phyloP scores from a whole-genome alignment of 2,888 invertebrate species.

The Cantharis rustica region DNA sequence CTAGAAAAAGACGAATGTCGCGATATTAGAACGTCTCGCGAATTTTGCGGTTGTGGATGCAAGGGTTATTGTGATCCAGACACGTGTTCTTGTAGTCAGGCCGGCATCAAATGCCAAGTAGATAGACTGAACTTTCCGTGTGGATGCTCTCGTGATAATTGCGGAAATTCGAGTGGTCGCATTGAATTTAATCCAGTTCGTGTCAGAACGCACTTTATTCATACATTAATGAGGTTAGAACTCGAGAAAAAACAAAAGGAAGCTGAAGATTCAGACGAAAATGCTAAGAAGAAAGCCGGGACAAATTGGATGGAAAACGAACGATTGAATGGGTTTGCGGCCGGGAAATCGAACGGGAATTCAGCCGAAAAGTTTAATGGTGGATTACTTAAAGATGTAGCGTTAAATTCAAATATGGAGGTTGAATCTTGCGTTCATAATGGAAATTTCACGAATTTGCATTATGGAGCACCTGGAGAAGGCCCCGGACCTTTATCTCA shows the following conservation, averaged over 20 bases:
- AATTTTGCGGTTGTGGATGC: constrained; percentile 92
- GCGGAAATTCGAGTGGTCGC: constrained; percentile 88
- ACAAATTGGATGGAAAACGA: constrained; percentile 59
- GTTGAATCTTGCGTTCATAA: constrained; percentile 69
- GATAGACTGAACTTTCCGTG: constrained; percentile 96
- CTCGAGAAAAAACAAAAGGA: constrained; percentile 79
- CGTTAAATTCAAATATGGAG: constrained; percentile 62
- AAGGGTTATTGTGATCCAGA: constrained; percentile 95
- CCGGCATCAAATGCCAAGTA: constrained; percentile 97
- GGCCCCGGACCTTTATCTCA: constrained; percentile 47
- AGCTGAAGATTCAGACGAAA: constrained; percentile 55
- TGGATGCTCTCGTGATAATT: constrained; percentile 93
- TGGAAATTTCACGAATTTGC: constrained; percentile 70
- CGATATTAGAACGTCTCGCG: constrained; percentile 87
- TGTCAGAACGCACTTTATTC: constrained; percentile 95
- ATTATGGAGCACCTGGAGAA: constrained; percentile 64
- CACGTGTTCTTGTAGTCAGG: constrained; percentile 91
- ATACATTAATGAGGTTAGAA: constrained; percentile 92
- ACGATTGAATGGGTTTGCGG: constrained; percentile 46
- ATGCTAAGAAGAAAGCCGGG: constrained; percentile 44
- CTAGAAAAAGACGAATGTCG: constrained; percentile 93
- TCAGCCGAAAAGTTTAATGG: constrained; percentile 48
- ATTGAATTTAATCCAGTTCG: constrained; percentile 96
- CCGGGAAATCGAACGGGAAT: neutral
- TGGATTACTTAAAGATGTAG: constrained; percentile 60